phyloP scores from a whole-genome alignment of 2,113 vertebrate species.

The Isichthys henryi region DNA sequence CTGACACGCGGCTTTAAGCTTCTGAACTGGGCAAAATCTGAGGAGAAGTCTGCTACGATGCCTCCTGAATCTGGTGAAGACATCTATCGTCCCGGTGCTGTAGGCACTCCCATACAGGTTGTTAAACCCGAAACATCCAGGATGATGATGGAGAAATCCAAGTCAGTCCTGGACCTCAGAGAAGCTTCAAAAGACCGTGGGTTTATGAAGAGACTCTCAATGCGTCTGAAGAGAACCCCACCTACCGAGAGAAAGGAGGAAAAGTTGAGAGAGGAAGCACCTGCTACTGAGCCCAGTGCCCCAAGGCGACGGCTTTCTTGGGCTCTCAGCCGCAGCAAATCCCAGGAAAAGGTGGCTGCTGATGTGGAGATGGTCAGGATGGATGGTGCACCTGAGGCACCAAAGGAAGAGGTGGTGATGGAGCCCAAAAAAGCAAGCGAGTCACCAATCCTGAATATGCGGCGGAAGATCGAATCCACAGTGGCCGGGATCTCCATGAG shows the following conservation, averaged over 20 bases:
- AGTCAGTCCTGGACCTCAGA: constrained; percentile 84
- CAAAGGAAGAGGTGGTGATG: constrained; percentile 42
- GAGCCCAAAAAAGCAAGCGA: constrained; percentile 55
- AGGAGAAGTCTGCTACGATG: constrained; percentile 63
- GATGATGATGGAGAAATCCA: constrained; percentile 73
- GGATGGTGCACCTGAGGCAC: constrained; percentile 49
- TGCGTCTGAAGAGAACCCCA: constrained; percentile 74
- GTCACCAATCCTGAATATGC: constrained; percentile 76
- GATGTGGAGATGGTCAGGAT: constrained; percentile 62
- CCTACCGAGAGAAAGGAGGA: constrained; percentile 71
- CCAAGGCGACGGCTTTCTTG: constrained; percentile 67
- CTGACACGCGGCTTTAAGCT: constrained; percentile 77
- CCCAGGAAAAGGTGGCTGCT: constrained; percentile 63
- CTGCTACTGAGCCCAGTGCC: constrained; percentile 46
- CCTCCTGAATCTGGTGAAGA: constrained; percentile 62
- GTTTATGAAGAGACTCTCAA: constrained; percentile 80
- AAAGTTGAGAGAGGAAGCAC: constrained; percentile 57
- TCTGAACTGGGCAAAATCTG: constrained; percentile 75
- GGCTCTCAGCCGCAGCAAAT: constrained; percentile 62
- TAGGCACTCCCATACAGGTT: constrained; percentile 80
- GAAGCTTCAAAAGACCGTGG: constrained; percentile 78
- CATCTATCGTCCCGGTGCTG: constrained; percentile 80
- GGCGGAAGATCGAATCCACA: constrained; percentile 84
- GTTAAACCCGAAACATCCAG: constrained; percentile 45
- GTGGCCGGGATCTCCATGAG: constrained; percentile 81